Evolutionary conservation across 2,113 vertebrate genomes (phyloP).

Genomic region (Channa argus): DNA sequence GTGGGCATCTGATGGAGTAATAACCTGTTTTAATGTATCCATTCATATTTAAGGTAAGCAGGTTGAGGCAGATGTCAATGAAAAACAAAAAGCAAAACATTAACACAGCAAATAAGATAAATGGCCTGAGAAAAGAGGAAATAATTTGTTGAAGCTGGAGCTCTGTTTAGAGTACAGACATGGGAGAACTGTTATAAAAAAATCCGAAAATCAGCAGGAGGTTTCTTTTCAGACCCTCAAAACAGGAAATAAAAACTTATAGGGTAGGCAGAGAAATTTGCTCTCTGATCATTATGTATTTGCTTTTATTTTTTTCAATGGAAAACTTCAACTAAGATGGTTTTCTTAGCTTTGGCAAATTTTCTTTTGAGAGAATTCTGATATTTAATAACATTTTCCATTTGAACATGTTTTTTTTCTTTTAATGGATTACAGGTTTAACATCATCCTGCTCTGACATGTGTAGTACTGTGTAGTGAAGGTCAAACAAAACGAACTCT

Average conservation of each 20-base stretch:
- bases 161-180: too few relatives aligned
- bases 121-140: too few relatives aligned
- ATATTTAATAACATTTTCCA: slow-evolving; percentile 14
- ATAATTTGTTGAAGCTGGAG: too few relatives aligned
- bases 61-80: too few relatives aligned
- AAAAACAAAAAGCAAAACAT: too few relatives aligned
- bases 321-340: too few relatives aligned
- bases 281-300: not conserved
- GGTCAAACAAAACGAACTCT: slow-evolving; percentile 35
- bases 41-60: too few relatives aligned
- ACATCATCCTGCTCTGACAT: slow-evolving; percentile 24
- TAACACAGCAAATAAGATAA: too few relatives aligned
- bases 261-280: not conserved
- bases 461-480: slow-evolving; percentile 26
- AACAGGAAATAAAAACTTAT: not conserved
- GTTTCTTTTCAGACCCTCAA: not conserved
- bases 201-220: not conserved
- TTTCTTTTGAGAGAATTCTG: not conserved
- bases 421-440: slow-evolving; percentile 2
- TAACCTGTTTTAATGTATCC: too few relatives aligned
- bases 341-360: too few relatives aligned
- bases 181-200: not conserved
- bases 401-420: slow-evolving; percentile 15
- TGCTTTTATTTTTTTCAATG: too few relatives aligned
- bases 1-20: too few relatives aligned